Base-by-base conservation (phyloP, 2,113 vertebrate genomes). In the Pimephales promelas region DNA sequence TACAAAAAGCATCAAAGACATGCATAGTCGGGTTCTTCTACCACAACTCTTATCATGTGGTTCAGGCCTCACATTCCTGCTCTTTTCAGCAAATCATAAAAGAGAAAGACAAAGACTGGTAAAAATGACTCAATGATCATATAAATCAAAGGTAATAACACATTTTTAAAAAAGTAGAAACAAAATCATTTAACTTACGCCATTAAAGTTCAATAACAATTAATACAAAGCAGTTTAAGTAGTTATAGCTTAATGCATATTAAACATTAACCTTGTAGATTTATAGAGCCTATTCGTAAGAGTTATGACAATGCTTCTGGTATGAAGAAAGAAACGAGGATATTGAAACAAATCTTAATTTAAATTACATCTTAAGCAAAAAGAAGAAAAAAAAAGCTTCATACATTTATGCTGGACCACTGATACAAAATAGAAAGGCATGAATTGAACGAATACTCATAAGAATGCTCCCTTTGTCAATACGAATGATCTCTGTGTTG, bases 1-100 rank as follows among this genome's bases (percentile, higher is more conserved):
- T 95, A 94, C 94, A 96, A 93, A 95, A 95, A 95, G 94, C 93
- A 90, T 94, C 90, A 86, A 94, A 94, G 92, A 96, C 96, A 96
- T 96, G 96, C 94, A 93, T 93, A 91, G 92, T 93, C 92, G 90
- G 92, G 90, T 90, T 90, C 91, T 94, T 92, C 89, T 85, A 89
- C 88, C 87, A 85, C 88, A 80, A 82, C 83, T 78, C 90, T 20
- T 91, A 87, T 87, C 88, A 75, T 85, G 90, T 88, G 90, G 85
- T 89, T 88, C 89, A 92, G 90, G 86, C 90, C 90, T 92, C 89
- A 89, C 91, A 90, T 85, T 87, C 84, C 31, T 84, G 59, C 84
- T 84, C 85, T 89, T 82, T 83, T 89, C 86, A 70, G 57, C 79
- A 88, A 87, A 85, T 83, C 90, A 87, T 92, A 79, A 89, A 85